Percentiles rank a stretch among this genome's conserved stretches.
Evolutionary conservation across 2,113 vertebrate genomes (phyloP).

Genomic region (Rhipidura dahli): DNA sequence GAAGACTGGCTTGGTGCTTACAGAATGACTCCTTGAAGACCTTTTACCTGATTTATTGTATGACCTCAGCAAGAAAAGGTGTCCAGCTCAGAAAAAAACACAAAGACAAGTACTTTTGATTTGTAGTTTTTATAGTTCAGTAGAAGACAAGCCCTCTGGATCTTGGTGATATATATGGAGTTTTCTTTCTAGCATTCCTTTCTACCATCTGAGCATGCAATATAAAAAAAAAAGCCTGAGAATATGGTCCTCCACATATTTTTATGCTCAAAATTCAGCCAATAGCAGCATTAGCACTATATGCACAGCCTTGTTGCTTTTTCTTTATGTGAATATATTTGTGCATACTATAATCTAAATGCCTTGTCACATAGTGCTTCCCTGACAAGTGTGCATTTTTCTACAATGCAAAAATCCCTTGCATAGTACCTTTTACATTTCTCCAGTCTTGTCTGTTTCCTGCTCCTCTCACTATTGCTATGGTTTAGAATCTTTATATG

Average conservation of each 20-base stretch:
- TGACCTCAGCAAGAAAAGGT: background rate
- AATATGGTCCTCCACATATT: background rate
- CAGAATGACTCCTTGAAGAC: background rate
- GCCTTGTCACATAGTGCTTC: background rate
- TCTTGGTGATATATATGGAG: background rate
- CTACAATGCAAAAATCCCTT: background rate
- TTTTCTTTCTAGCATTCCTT: background rate
- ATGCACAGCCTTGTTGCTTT: background rate
- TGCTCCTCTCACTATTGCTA: background rate
- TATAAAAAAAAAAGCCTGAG: background rate
- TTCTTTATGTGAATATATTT: background rate
- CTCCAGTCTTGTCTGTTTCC: background rate
- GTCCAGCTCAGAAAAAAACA: background rate
- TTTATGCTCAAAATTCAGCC: background rate
- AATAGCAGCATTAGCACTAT: background rate
- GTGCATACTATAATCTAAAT: background rate
- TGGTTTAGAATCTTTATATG: background rate
- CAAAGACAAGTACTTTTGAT: constrained; percentile 7
- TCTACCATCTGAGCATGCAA: background rate
- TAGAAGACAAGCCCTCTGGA: background rate
- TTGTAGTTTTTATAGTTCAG: background rate
- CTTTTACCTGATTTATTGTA: background rate
- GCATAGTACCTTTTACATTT: background rate
- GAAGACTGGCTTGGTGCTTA: background rate
- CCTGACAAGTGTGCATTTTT: background rate